Percentiles rank a stretch among this genome's conserved stretches.
These are phyloP conservation scores for Sericinus montela DNA, from an alignment of 2,888 invertebrate genomes.

Conservation along the genomic window DNA sequence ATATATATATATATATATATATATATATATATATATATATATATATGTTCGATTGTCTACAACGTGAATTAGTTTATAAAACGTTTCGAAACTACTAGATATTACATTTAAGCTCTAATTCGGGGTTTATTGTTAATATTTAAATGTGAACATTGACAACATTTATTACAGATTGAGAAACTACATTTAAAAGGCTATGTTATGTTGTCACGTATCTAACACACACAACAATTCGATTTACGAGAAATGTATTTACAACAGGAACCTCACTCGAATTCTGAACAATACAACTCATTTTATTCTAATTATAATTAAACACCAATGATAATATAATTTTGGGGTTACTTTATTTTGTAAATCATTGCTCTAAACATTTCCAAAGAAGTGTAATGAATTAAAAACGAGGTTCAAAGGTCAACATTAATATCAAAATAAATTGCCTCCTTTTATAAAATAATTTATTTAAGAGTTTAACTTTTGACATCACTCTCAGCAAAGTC, in stretches of 20 bases:
- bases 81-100: conserved; percentile 35
- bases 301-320: background rate
- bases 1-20: conserved; percentile 30
- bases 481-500: conserved; percentile 11
- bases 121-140: conserved; percentile 37
- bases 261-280: conserved; percentile 17
- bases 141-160: conserved; percentile 5
- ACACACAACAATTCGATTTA: conserved; percentile 3
- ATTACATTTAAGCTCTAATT: conserved; percentile 52
- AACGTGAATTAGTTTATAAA: conserved; percentile 22
- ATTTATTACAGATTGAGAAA: conserved; percentile 7
- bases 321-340: background rate
- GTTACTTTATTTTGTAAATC: background rate
- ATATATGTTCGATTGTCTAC: conserved; percentile 23
- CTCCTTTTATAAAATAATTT: conserved; percentile 15
- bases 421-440: conserved; percentile 19
- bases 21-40: conserved; percentile 32
- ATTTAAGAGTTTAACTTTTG: conserved; percentile 13
- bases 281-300: background rate
- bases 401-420: conserved; percentile 13
- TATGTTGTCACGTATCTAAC: conserved; percentile 1
- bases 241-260: conserved; percentile 13
- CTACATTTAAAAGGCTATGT: conserved; percentile 11
- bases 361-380: background rate
- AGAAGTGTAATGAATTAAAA: conserved; percentile 2